Percentiles rank a stretch among this genome's conserved stretches.
phyloP scores from a whole-genome alignment of 2,888 invertebrate genomes.

The Zygothrica quintamaculata region DNA sequence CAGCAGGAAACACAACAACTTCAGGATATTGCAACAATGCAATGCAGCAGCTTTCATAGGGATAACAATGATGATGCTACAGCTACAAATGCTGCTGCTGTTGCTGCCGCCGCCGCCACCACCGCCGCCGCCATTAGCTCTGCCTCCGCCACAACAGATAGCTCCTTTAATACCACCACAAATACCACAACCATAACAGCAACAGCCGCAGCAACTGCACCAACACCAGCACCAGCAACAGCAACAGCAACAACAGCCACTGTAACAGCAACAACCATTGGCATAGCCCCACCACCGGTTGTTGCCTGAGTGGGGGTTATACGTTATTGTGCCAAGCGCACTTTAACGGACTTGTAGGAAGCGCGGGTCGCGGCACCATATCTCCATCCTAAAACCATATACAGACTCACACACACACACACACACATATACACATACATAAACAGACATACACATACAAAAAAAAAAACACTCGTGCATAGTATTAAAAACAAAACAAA shows the following conservation, averaged over 20 bases:
- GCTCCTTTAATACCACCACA: constrained; percentile 17
- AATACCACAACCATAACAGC: constrained; percentile 18
- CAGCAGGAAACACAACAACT: constrained; percentile 13
- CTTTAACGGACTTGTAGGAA: constrained; percentile 80
- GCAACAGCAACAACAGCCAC: constrained; percentile 13
- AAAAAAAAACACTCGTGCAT: constrained; percentile 39
- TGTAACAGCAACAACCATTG: constrained; percentile 46
- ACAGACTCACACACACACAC: not conserved
- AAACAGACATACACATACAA: constrained; percentile 18
- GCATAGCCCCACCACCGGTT: constrained; percentile 78
- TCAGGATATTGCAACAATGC: constrained; percentile 54
- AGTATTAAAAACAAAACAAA: constrained; percentile 53
- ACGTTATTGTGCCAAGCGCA: constrained; percentile 82
- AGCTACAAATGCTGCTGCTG: constrained; percentile 1
- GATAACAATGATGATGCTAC: constrained; percentile 22
- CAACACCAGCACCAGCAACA: constrained; percentile 19
- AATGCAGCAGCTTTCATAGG: constrained; percentile 44
- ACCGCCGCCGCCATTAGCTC: constrained; percentile 10
- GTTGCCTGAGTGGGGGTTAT: constrained; percentile 83
- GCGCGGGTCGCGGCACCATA: constrained; percentile 50
- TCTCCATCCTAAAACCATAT: too few species aligned
- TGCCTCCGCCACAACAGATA: constrained; percentile 4
- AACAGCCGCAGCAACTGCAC: constrained; percentile 10
- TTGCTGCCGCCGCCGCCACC: constrained; percentile 2
- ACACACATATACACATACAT: constrained; percentile 13